Conservation (phyloP, 2,113 vertebrate genomes). For the Paradoxurus hermaphroditus region DNA sequence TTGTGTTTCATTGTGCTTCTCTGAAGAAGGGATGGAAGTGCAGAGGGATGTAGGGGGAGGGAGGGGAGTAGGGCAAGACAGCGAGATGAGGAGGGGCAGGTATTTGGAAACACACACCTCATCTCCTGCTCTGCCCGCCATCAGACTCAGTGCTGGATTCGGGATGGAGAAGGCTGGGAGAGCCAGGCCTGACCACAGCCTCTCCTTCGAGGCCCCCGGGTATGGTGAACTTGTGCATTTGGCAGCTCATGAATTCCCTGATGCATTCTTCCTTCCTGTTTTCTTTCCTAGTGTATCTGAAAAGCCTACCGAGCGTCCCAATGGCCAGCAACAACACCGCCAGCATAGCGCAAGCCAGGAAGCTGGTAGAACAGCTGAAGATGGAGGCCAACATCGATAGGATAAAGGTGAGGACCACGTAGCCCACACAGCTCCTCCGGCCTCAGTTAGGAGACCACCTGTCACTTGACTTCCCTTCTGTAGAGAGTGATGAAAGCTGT, state of each 20-base stretch:
- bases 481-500: background rate
- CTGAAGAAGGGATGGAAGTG: background rate
- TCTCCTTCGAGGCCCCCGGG: background rate
- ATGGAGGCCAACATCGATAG: slow-evolving; percentile 99
- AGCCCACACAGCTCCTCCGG: background rate
- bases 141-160: background rate
- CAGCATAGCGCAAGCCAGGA: slow-evolving; percentile 97
- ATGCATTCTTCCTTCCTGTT: background rate
- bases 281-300: slow-evolving; percentile 54
- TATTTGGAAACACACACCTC: background rate
- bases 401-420: slow-evolving; percentile 90
- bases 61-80: too few relatives aligned
- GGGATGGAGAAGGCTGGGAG: background rate
- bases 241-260: slow-evolving; percentile 10
- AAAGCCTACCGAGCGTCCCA: slow-evolving; percentile 40
- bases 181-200: background rate
- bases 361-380: slow-evolving; percentile 99
- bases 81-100: too few relatives aligned
- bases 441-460: fast-evolving
- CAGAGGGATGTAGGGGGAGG: background rate
- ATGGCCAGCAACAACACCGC: slow-evolving; percentile 99
- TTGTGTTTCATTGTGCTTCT: background rate
- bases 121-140: background rate
- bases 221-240: background rate
- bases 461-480: background rate